Evolutionary conservation across 2,888 invertebrate species (phyloP), one percentile per base, ranked within the genome.

Genomic region (Theristus sp.): DNA sequence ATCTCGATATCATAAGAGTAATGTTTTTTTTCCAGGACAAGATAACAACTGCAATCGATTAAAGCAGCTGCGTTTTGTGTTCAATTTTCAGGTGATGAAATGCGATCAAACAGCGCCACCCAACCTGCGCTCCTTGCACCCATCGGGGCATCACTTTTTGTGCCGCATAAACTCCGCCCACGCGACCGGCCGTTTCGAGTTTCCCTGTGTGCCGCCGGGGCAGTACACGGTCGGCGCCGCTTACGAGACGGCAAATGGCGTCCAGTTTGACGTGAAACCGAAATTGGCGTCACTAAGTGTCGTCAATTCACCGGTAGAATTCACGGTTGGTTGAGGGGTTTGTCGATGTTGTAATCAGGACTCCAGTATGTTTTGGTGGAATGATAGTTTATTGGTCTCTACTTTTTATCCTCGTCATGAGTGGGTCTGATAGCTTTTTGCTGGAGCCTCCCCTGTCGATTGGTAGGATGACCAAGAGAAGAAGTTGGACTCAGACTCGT

Each of bases 191-290:
- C 80, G 81, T 69, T 91, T 89, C 73, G 75, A 74, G 2, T 91
- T 91, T 68, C 83, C 84, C 1, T 80, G 84, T 58, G 80, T 94
- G 1, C 84, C 87, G 0, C 83, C 85, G 22, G 93, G 90, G 2
- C 80, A 82, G 62, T 94, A 91, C 73, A 79, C 79, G 57, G 74
- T 91, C 25, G 54, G 27, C 27, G 54, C 28, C 28, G 54, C 29
- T n/a, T 10, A 53, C 22, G 22, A 29, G 26, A 75, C 82, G 72
- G 78, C 81, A 70, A 77, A 80, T 20, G 77, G 81, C 49, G 82
- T 89, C 24, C 84, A 82, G 67, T 84, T 86, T 70, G 86, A 88
- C 72, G 84, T 90, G 31, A 82, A 81, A 63, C 90, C 90, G 0
- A 78, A 81, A 1, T 76, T 78, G 61, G 75, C 87, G 20, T 79